Conservation (phyloP, 2,113 vertebrate species). For the Poecile atricapillus region DNA sequence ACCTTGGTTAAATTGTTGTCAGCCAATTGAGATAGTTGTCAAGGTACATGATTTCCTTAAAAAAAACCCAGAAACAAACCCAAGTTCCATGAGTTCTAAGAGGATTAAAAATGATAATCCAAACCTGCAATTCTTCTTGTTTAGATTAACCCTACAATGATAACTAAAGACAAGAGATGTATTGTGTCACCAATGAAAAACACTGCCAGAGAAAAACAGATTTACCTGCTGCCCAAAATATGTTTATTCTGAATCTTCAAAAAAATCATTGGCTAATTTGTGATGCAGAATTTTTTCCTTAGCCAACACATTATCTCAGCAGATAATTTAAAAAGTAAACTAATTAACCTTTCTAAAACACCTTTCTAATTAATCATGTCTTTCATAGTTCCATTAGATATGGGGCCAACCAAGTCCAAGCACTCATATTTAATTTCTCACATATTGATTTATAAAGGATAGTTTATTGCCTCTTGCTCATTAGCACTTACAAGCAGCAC, state of each 20-base stretch:
- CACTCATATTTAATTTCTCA: constrained; percentile 46
- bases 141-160: neutral
- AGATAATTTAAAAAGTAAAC: constrained; percentile 66
- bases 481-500: neutral
- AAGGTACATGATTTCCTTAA: neutral
- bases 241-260: neutral
- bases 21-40: neutral
- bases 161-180: neutral
- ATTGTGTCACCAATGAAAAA: neutral
- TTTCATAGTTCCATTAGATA: constrained; percentile 44
- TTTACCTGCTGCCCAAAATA: neutral
- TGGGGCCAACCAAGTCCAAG: neutral
- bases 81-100: neutral
- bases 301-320: constrained; percentile 6
- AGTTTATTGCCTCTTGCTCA: constrained; percentile 27
- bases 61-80: neutral
- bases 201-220: neutral
- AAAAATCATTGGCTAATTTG: constrained; percentile 16
- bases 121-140: neutral
- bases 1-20: neutral
- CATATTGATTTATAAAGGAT: constrained; percentile 49
- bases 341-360: constrained; percentile 61
- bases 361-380: constrained; percentile 47
- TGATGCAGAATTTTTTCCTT: neutral
- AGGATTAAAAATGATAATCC: neutral